A percentile compares a stretch with the other conserved stretches of the same genome.
phyloP scores from a whole-genome alignment of 2,113 vertebrate genomes.

The Perca fluviatilis region DNA sequence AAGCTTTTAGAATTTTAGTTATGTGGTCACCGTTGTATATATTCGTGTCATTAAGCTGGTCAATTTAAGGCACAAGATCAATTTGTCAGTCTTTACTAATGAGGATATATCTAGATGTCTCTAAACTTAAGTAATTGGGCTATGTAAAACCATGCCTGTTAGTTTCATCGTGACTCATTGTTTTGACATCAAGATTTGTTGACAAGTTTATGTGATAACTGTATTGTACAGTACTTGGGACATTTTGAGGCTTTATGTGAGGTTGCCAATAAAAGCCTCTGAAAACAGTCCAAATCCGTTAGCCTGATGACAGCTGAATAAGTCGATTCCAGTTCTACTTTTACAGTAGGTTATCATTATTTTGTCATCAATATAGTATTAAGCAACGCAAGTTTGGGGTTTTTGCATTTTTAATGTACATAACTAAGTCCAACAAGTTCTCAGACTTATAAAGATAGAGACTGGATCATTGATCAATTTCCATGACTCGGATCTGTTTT shows the following conservation, averaged over 20 bases:
- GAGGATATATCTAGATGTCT: background rate
- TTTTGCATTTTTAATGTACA: background rate
- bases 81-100: background rate
- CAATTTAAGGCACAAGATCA: constrained; percentile 9
- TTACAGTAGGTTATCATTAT: constrained; percentile 22
- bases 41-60: constrained; percentile 14
- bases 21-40: background rate
- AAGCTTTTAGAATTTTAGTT: constrained; percentile 29
- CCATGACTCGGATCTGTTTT: constrained; percentile 22
- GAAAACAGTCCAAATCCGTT: constrained; percentile 41
- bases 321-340: background rate
- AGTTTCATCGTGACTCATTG: constrained; percentile 50
- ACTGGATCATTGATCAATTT: constrained; percentile 11
- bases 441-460: background rate
- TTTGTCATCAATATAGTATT: constrained; percentile 16
- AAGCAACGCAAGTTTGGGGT: background rate
- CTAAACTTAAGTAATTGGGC: constrained; percentile 20
- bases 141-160: constrained; percentile 30
- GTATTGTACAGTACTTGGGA: constrained; percentile 41
- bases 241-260: constrained; percentile 62
- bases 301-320: constrained; percentile 36
- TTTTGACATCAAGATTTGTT: constrained; percentile 51
- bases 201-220: constrained; percentile 64
- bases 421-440: background rate
- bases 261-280: constrained; percentile 57